Evolutionary conservation across 2,797 vertebrate species (phyloP).

Genomic region (Cyclopterus lumpus): DNA sequence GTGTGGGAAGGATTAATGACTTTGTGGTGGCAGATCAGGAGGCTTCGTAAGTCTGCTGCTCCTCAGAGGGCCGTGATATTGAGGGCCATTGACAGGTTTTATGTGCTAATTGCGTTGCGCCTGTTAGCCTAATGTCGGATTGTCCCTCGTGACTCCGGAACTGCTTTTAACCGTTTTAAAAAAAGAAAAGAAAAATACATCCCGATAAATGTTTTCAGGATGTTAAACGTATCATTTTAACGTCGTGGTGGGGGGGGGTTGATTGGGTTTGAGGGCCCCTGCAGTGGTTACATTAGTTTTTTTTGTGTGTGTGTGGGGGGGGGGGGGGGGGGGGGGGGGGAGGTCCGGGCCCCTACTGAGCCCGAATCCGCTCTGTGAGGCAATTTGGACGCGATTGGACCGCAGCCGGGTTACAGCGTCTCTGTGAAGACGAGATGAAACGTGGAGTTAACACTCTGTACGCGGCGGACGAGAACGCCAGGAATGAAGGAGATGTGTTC

Average conservation of each 20-base stretch:
- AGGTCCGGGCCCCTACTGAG: constrained; percentile 54
- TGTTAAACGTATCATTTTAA: constrained; percentile 45
- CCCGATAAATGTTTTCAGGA: neutral
- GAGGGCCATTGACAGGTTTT: constrained; percentile 75
- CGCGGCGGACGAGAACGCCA: constrained; percentile 46
- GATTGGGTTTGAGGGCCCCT: constrained; percentile 40
- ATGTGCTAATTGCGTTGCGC: constrained; percentile 79
- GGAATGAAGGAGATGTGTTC: constrained; percentile 40
- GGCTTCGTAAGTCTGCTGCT: constrained; percentile 68
- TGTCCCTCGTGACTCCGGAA: constrained; percentile 56
- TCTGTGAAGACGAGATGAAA: constrained; percentile 66
- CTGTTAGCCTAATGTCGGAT: constrained; percentile 62
- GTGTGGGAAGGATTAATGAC: constrained; percentile 80
- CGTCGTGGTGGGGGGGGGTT: no score
- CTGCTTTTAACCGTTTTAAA: constrained; percentile 52
- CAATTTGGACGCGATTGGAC: constrained; percentile 63
- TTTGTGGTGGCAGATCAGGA: constrained; percentile 80
- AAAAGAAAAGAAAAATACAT: neutral
- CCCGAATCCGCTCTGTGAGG: constrained; percentile 54
- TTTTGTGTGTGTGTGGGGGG: no score
- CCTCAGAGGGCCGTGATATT: constrained; percentile 67
- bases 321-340: no score
- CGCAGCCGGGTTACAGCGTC: constrained; percentile 27
- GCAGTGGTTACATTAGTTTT: constrained; percentile 40
- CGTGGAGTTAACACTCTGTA: constrained; percentile 61